Conservation (phyloP, 1,140 invertebrate genomes). For the Diploscapter pachys region DNA sequence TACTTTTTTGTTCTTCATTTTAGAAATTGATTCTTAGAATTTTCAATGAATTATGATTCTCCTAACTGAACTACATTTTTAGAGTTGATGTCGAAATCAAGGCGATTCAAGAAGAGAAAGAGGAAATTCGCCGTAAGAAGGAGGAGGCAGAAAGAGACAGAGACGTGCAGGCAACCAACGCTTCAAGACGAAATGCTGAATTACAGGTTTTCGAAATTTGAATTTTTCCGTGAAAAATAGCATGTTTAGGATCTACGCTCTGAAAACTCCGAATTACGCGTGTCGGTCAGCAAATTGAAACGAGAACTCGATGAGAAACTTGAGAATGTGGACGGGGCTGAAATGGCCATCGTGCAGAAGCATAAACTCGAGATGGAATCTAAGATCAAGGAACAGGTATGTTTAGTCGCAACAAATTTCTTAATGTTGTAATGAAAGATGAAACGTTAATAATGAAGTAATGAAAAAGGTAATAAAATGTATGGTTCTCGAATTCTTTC, state of each 20-base stretch:
- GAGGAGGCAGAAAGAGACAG: constrained; percentile 13
- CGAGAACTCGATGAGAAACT: constrained; percentile 23
- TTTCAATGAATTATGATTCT: background rate
- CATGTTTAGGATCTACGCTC: constrained; percentile 22
- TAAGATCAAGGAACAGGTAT: constrained; percentile 26
- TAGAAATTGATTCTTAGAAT: constrained; percentile 7
- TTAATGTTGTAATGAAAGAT: no score
- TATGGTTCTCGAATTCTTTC: background rate
- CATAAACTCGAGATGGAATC: constrained; percentile 31
- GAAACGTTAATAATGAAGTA: no score
- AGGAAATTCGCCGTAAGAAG: constrained; percentile 4
- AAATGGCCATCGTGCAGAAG: constrained; percentile 18
- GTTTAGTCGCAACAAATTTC: background rate
- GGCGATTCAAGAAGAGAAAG: constrained; percentile 26
- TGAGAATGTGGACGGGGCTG: constrained; percentile 17
- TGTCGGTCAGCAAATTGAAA: background rate
- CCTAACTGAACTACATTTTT: constrained; percentile 21
- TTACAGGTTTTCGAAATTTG: constrained; percentile 21
- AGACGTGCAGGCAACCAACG: constrained; percentile 10
- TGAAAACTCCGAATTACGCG: constrained; percentile 25
- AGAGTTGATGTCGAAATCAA: constrained; percentile 30
- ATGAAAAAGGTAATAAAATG: no score
- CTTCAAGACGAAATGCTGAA: constrained; percentile 26
- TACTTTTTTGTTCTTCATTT: constrained; percentile 26
- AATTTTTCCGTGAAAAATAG: constrained; percentile 12